Base-by-base conservation (phyloP, 64 coral and sea anemone species). In the Catalaphyllia jardinei region DNA sequence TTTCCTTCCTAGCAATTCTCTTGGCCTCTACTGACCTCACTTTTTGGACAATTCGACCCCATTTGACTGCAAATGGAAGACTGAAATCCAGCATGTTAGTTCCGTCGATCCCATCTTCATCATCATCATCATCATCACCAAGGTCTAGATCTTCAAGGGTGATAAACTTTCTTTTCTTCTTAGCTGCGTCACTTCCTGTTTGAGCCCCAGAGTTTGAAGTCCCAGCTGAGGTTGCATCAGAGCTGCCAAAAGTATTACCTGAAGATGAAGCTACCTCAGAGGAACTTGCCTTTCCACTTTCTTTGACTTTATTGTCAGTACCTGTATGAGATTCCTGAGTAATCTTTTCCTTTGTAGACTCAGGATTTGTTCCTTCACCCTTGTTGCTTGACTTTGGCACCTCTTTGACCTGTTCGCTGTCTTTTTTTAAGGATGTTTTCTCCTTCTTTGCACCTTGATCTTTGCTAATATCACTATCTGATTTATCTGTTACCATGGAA, bases 41-140 rank as follows among this genome's bases (percentile, higher is more conserved):
- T 51, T 18, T 85, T 52, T 71, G 71, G 29, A 85, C 39, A 71
- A 85, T 18, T 63, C 51, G 69, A 28, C 81, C 81, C 81, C 81
- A 85, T 28, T 85, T 85, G 1, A 85, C 13, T 71, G 81, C 81
- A 71, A 85, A 71, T 27, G 81, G 62, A 22, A 85, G 81, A 71
- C 38, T 38, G 46, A 85, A 85, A 20, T 85, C 31, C 81, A 71
- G 18, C 49, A 85, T 22, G 62, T 52, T 85, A 35, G 4, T 50
- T 71, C 71, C 81, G 11, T 85, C 38, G 1, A 71, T 52, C 9
- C 38, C 81, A 14, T 85, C 81, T 19, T 81, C 79, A 7, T 81
- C 79, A 12, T 81, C 59, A 61, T 55, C 52, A 55, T 55, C 78
- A 62, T 57, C 54, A 57, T 57, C 54, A 57, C 54, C 54, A 57